A percentile compares a stretch with the other conserved stretches of the same genome.
Conservation (phyloP, 2,888 invertebrate genomes). For the Molorchus minor region DNA sequence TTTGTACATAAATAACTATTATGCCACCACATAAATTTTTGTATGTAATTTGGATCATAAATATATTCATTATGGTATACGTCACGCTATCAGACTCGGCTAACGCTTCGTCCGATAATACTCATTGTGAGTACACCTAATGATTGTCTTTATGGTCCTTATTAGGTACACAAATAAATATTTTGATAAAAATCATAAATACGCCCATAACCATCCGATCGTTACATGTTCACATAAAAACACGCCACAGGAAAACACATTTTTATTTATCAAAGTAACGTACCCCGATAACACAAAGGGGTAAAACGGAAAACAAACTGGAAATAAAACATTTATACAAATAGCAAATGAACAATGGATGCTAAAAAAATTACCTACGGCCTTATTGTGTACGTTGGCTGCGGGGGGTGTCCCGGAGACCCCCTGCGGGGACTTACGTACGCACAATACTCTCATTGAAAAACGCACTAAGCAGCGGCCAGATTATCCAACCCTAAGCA, state of each 20-base stretch:
- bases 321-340: conserved; percentile 51
- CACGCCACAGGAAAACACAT: conserved; percentile 21
- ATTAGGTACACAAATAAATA: too few species aligned
- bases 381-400: conserved; percentile 53
- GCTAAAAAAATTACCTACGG: conserved; percentile 49
- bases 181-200: too few species aligned
- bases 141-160: too few species aligned
- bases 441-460: conserved; percentile 52
- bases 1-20: too few species aligned
- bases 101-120: too few species aligned
- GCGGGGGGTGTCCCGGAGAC: conserved; percentile 53
- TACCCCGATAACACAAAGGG: conserved; percentile 38
- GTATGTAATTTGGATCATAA: too few species aligned
- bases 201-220: background rate
- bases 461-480: conserved; percentile 38
- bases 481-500: conserved; percentile 52
- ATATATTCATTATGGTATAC: too few species aligned
- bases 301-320: conserved; percentile 44
- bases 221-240: conserved; percentile 5
- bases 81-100: too few species aligned
- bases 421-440: conserved; percentile 50
- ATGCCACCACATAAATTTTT: too few species aligned
- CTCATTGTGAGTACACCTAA: too few species aligned
- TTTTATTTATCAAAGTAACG: conserved; percentile 22
- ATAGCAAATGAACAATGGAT: conserved; percentile 49